Percentiles rank a stretch among this genome's conserved stretches.
These are phyloP conservation scores for Myotis pilosus DNA, from an alignment of 2,797 vertebrate genomes.

Conservation along the genomic window DNA sequence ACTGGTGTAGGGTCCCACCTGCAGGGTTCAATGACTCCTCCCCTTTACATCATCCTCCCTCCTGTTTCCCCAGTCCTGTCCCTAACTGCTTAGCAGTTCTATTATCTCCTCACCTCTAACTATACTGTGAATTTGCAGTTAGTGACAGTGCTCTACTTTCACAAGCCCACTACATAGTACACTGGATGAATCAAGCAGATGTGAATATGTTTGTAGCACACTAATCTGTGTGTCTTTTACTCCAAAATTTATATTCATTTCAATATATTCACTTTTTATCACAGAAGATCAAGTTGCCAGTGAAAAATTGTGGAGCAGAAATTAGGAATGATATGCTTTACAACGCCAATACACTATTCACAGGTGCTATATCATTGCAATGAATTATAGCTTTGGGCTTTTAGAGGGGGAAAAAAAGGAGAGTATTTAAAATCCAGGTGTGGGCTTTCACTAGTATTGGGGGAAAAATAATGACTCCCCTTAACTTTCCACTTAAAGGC, in stretches of 20 bases:
- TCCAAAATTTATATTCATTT: background rate
- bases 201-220: background rate
- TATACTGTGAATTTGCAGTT: background rate
- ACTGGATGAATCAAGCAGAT: background rate
- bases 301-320: background rate
- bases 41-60: too few species aligned
- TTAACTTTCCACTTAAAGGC: conserved; percentile 41
- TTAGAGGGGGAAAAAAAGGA: background rate
- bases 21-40: too few species aligned
- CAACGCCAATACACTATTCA: background rate
- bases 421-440: conserved; percentile 55
- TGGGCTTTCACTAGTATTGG: conserved; percentile 34
- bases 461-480: background rate
- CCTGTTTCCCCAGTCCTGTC: too few species aligned
- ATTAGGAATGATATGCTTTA: conserved; percentile 1
- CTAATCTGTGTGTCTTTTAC: background rate
- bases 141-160: background rate
- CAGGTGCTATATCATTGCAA: conserved; percentile 46
- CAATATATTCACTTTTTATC: background rate
- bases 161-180: background rate
- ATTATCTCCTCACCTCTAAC: background rate
- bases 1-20: too few species aligned
- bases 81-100: too few species aligned
- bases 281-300: background rate
- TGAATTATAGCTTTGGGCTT: conserved; percentile 4